These are phyloP conservation scores for Oxyura jamaicensis DNA, from an alignment of 2,113 vertebrate species.

Conservation along the genomic window DNA sequence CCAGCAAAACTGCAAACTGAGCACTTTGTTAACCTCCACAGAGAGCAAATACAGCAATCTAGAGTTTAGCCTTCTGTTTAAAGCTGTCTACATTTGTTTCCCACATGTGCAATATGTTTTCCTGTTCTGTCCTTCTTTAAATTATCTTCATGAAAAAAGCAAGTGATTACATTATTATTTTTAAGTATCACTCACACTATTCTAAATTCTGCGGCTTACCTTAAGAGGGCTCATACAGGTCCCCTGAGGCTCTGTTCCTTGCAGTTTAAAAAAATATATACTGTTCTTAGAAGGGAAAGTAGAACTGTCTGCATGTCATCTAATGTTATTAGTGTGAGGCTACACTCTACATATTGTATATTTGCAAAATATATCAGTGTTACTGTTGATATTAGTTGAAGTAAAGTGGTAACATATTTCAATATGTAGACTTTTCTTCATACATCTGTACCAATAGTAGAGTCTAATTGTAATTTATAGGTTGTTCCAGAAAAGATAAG, in stretches of 20 bases:
- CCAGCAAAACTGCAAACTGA: conserved; percentile 79
- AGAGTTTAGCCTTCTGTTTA: conserved; percentile 74
- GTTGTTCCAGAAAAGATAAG: conserved; percentile 85
- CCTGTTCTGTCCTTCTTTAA: conserved; percentile 68
- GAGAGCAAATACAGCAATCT: conserved; percentile 75
- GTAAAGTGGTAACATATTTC: conserved; percentile 89
- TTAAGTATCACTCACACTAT: conserved; percentile 16
- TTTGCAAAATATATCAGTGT: conserved; percentile 90
- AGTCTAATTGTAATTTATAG: conserved; percentile 80
- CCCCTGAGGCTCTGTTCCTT: conserved; percentile 77
- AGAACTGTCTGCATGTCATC: conserved; percentile 86
- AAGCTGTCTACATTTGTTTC: conserved; percentile 59
- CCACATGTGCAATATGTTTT: conserved; percentile 76
- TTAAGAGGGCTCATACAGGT: conserved; percentile 48
- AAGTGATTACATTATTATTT: background rate
- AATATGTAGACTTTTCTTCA: conserved; percentile 82
- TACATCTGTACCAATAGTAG: conserved; percentile 79
- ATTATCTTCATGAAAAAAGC: conserved; percentile 26
- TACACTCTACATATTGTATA: conserved; percentile 88
- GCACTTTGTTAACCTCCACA: conserved; percentile 76
- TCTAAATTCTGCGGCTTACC: conserved; percentile 53
- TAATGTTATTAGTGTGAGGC: conserved; percentile 78
- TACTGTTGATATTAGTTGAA: conserved; percentile 87
- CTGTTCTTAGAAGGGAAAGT: conserved; percentile 67
- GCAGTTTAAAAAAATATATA: conserved; percentile 73